Evolutionary conservation across 1,140 invertebrate species (phyloP), one percentile per base, ranked within the genome.

Genomic region (Adelges cooleyi): DNA sequence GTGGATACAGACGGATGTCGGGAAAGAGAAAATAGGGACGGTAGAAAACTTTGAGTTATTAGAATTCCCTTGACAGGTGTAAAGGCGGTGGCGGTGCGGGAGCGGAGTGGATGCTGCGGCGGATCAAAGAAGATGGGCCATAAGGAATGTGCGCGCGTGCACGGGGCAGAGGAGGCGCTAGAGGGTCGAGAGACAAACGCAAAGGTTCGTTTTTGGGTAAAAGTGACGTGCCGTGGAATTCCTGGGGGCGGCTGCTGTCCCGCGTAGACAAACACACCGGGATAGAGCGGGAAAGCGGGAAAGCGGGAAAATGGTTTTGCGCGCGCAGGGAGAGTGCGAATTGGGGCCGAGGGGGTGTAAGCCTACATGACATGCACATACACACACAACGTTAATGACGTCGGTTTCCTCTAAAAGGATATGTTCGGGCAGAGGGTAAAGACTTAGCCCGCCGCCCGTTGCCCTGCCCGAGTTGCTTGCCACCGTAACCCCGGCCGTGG

Each of bases 61-160:
- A 62, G 56, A 62, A 62, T 62, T 62, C 56, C 56, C 56, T 62
- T 62, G 56, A 62, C 56, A 62, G 56, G 56, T 62, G 13, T 48
- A 62, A 29, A 20, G 29, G 9, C 42, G 25, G 20, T 11, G 54
- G 29, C 51, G 27, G 54, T 38, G 17, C 10, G 9, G 38, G 53
- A 5, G 2, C 15, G 17, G 38, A 6, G 23, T 51, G 51, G n/a
- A 38, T 53, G 29, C 15, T 15, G 25, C 23, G 9, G n/a, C 29
- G 29, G 51, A 36, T 36, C 29, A 53, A 53, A 36, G 51, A 18
- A 18, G 29, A 40, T 33, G 29, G 29, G 11, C 11, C 29, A 33
- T 38, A 2, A 36, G 22, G 9, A 23, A 15, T 9, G n/a, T 3
- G 20, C n/a, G 18, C 6, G 23, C 11, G 13, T 42, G 2, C 5